Base-by-base conservation (phyloP, 2,888 invertebrate species). In the Octodonta nipae region DNA sequence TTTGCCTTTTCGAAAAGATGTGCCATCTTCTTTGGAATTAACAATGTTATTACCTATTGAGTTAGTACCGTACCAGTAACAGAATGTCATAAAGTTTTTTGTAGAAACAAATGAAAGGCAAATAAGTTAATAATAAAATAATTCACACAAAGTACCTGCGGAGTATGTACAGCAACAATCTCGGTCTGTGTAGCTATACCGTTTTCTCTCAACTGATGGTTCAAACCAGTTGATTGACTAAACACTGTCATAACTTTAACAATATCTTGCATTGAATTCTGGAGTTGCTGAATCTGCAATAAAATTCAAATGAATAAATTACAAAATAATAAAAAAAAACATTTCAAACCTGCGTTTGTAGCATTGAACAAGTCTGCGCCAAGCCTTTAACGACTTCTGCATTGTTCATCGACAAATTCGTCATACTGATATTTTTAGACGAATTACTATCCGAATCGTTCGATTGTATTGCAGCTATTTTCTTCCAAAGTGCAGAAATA, bases 401-500 rank as follows among this genome's bases (percentile, higher is more conserved):
- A 42, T 70, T 72, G 34, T 69, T 66, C 34, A 47, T 42, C 8
- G 49, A 51, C 32, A 60, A 53, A 34, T 46, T 51, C 3, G 52
- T 49, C 49, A 53, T 48, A 28, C 43, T 51, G 11, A 44, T 29
- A 30, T 38, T 38, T 13, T 32, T 26, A 5, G 38, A 28, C n/a
- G 37, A 24, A 15, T 37, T 16, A 8, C 10, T 29, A n/a, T 37
- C 41, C 3, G 29, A 33, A 15, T 41, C 44, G 5, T 28, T 28
- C 4, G 65, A 63, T 38, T 78, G 78, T 45, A 83, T 61, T 1
- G 75, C 72, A 10, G 80, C 78, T 2, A 85, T 81, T 56, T 85
- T 85, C 59, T 84, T 85, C 87, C 87, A 88, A 3, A 88, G 63
- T 1, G 86, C 86, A 52, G 82, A 83, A 46, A 88, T 88, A 3